Evolutionary conservation across 2,113 vertebrate species (phyloP).

Genomic region (Lynx canadensis): DNA sequence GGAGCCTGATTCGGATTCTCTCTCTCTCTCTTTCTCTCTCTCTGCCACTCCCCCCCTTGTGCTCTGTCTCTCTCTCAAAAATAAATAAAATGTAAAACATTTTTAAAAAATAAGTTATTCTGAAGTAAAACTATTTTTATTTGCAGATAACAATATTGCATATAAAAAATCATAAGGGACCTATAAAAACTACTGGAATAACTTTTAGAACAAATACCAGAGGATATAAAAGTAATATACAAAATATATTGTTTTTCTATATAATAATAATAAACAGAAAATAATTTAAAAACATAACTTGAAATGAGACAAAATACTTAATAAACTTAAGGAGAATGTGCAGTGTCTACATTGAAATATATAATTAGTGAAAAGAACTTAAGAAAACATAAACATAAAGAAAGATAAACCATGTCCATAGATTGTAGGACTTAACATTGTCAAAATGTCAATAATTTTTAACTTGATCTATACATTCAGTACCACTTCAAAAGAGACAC

Average conservation of each 20-base stretch:
- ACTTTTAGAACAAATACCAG: background rate
- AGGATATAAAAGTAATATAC: background rate
- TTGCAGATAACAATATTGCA: background rate
- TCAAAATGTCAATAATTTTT: background rate
- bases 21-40: too few species aligned
- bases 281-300: background rate
- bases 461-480: background rate
- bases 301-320: background rate
- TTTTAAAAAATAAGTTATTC: background rate
- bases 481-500: background rate
- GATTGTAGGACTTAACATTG: background rate
- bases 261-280: background rate
- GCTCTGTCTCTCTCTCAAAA: too few species aligned
- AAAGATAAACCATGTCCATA: background rate
- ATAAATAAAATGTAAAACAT: too few species aligned
- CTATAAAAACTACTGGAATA: background rate
- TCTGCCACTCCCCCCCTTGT: too few species aligned
- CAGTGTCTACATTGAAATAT: background rate
- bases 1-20: too few species aligned
- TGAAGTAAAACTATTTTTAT: background rate
- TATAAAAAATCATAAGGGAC: background rate
- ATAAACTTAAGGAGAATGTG: background rate
- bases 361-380: background rate
- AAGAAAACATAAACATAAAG: background rate
- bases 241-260: background rate